Evolutionary conservation across 2,113 vertebrate genomes (phyloP).

Genomic region (Ciconia boyciana): DNA sequence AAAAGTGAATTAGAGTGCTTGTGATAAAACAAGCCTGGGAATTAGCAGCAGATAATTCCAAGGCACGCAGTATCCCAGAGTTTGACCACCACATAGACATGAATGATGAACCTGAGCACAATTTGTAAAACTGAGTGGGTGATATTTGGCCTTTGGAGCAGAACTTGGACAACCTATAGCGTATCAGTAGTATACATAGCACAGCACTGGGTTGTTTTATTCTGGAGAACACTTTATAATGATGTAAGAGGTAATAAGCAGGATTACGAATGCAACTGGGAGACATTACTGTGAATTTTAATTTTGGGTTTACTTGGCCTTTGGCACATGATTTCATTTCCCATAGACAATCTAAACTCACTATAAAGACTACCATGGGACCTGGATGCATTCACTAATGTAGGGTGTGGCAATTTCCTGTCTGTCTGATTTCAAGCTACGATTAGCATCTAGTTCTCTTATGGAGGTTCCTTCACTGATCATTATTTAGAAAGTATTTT

Average conservation of each 20-base stretch:
- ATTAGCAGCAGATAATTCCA: not conserved
- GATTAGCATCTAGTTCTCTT: not conserved
- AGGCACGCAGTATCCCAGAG: not conserved
- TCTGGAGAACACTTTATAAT: constrained; percentile 6
- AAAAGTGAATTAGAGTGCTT: not conserved
- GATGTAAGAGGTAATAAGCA: constrained; percentile 59
- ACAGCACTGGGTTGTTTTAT: not conserved
- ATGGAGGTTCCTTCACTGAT: not conserved
- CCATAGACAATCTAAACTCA: constrained; percentile 40
- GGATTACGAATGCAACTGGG: constrained; percentile 59
- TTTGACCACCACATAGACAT: not conserved
- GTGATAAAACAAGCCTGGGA: not conserved
- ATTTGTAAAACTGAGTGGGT: constrained; percentile 9
- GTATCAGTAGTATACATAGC: not conserved
- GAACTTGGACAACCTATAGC: not conserved
- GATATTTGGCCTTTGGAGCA: not conserved
- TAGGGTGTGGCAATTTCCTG: constrained; percentile 56
- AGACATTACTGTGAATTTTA: constrained; percentile 59
- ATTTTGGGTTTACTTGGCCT: constrained; percentile 52
- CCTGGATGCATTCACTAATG: constrained; percentile 31
- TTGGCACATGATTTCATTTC: constrained; percentile 35
- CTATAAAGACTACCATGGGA: constrained; percentile 41
- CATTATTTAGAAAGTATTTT: not conserved
- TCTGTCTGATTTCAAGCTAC: constrained; percentile 31
- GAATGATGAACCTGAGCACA: not conserved